Evolutionary conservation across 2,888 invertebrate species (phyloP), one percentile per base, ranked within the genome.

Genomic region (Amiota mariae): DNA sequence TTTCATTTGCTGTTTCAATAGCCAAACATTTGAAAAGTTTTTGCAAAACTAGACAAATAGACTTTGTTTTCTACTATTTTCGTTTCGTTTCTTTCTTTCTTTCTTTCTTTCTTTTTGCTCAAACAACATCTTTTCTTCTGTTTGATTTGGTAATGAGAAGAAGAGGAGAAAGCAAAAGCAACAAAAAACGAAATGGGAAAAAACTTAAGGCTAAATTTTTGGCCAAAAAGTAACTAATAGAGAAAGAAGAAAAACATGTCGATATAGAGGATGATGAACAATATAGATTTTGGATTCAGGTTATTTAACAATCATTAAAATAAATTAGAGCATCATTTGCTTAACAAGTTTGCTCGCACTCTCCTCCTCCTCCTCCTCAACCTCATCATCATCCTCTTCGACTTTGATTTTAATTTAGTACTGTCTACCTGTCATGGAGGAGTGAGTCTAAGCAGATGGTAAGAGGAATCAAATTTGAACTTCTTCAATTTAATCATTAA

Each of bases 261-360:
- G 36, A 36, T 36, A 6, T 2, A 36, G 36, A 36, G 3, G 36
- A 36, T 6, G 36, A 4, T 36, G 36, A 36, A 36, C 36, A 36
- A 18, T 24, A 59, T 59, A 18, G 56, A 20, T 59, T n/a, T 48
- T 66, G 48, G 46, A 48, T 9, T 15, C 12, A n/a, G 24, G 48
- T 54, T 68, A 54, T 51, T 68, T 51, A 68, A 68, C 67, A 51
- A 68, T 68, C 67, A 68, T 68, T 68, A 68, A 68, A 54, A 54
- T 49, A 48, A 67, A 67, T 49, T 67, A 67, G 18, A 46, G 49
- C 66, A 49, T 67, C 66, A 49, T 48, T 67, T 67, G 48, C 49
- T 67, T 18, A 67, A 49, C 51, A 68, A 68, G 54, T 20, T 51
- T 47, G 18, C 47, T 15, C 15, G 49, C 66, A 66, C 49, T 48